Conservation (phyloP, 2,888 invertebrate genomes). For the Lissocephala sabroskyi region DNA sequence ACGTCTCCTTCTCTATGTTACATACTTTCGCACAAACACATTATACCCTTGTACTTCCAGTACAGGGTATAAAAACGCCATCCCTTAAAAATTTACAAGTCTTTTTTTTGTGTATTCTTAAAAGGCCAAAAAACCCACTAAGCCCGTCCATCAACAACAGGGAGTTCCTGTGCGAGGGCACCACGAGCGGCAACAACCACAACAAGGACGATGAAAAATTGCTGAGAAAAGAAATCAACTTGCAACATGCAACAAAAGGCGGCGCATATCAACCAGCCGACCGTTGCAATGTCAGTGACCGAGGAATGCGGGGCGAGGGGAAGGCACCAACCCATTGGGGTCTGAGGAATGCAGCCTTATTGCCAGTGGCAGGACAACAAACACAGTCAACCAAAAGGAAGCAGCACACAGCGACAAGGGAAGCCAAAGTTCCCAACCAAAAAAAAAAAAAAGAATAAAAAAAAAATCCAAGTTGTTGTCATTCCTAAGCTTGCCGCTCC, state of each 20-base stretch:
- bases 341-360: slow-evolving; percentile 29
- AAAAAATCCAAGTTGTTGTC: slow-evolving; percentile 21
- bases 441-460: background rate
- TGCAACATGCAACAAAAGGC: slow-evolving; percentile 29
- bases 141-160: too few relatives aligned
- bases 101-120: too few relatives aligned
- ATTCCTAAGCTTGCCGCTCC: slow-evolving; percentile 21
- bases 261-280: slow-evolving; percentile 17
- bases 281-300: slow-evolving; percentile 55
- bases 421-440: slow-evolving; percentile 11
- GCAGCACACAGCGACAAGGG: slow-evolving; percentile 24
- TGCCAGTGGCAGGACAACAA: slow-evolving; percentile 52
- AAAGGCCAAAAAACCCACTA: too few relatives aligned
- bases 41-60: too few relatives aligned
- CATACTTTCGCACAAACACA: too few relatives aligned
- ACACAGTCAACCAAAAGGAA: too few relatives aligned
- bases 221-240: slow-evolving; percentile 41
- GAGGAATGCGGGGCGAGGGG: slow-evolving; percentile 37
- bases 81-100: too few relatives aligned
- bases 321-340: slow-evolving; percentile 14
- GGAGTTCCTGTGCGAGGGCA: too few relatives aligned
- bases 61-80: too few relatives aligned
- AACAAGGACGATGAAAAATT: slow-evolving; percentile 5
- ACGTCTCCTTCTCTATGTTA: too few relatives aligned
- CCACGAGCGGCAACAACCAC: slow-evolving; percentile 11